Evolutionary conservation across 2,888 invertebrate genomes (phyloP), one percentile per base, ranked within the genome.

Genomic region (Papilio gigon): DNA sequence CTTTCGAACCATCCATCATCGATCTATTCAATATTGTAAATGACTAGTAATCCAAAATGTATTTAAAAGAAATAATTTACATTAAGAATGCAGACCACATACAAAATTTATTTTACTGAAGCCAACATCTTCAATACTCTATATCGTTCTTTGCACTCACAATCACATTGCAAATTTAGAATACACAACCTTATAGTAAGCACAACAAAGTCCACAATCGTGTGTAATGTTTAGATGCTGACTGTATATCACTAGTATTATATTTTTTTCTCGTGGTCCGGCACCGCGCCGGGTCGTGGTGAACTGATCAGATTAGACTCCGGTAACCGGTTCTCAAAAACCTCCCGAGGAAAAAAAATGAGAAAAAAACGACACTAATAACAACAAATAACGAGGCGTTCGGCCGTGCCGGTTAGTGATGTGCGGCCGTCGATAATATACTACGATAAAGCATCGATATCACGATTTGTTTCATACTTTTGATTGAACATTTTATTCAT

Each of bases 331-430:
- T 90, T 89, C 81, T 84, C 87, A 80, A 88, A 89, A 88, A 87
- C 87, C 85, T 86, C 85, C 86, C 85, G 82, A 78, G 81, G 81
- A 79, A 82, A 84, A 85, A 85, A 84, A 82, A 85, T 74, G 42
- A 59, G 79, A 79, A 86, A 84, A 88, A 86, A 87, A 85, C 81
- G 81, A 87, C 85, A 85, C 88, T 90, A 91, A 90, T 91, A 91
- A 91, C 89, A 92, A 92, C 91, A 92, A 92, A 91, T 92, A 92
- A 92, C 90, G 88, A 92, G 89, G 84, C 84, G 82, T 79, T 77
- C 81, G 79, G 71, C 75, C 78, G 79, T 74, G 72, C 70, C 75
- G 77, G 33, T 69, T 83, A 82, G 82, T 77, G 85, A 77, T 78
- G 82, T 70, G 76, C 73, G 64, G 67, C 66, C 71, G 76, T 83